Evolutionary conservation across 2,797 vertebrate species (phyloP).

Genomic region (Ambastaia sidthimunki): DNA sequence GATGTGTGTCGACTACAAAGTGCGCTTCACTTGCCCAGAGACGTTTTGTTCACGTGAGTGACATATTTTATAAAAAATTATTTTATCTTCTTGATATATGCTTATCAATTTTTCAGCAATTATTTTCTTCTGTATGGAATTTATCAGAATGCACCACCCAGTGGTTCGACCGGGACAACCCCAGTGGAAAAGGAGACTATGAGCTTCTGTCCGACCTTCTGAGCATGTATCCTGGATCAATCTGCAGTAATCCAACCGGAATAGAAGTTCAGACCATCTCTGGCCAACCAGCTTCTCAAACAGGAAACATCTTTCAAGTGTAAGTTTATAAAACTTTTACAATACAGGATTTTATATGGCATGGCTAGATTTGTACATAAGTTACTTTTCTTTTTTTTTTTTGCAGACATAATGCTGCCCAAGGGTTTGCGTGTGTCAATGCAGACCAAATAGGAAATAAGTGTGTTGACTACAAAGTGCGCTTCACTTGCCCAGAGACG

Average conservation of each 20-base stretch:
- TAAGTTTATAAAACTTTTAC: constrained; percentile 19
- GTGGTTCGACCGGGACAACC: constrained; percentile 68
- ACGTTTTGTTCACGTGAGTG: not conserved
- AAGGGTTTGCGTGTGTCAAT: constrained; percentile 63
- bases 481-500: constrained; percentile 64
- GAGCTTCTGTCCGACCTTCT: constrained; percentile 64
- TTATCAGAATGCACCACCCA: constrained; percentile 54
- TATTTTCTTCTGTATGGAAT: not conserved
- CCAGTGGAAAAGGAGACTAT: constrained; percentile 62
- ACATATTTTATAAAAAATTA: not conserved
- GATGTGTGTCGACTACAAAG: constrained; percentile 60
- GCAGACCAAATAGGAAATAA: constrained; percentile 50
- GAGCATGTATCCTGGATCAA: constrained; percentile 49
- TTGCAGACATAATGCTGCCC: constrained; percentile 44
- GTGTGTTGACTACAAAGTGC: constrained; percentile 63
- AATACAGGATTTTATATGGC: too few relatives aligned
- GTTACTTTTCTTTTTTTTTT: not conserved
- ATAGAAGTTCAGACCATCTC: constrained; percentile 65
- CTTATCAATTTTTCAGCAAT: too few relatives aligned
- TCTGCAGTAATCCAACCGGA: constrained; percentile 63
- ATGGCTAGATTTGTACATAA: too few relatives aligned
- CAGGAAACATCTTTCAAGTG: constrained; percentile 59
- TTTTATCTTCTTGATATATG: not conserved
- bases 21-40: constrained; percentile 65
- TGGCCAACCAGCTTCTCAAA: constrained; percentile 56